Percentiles rank a stretch among this genome's conserved stretches.
phyloP scores from a whole-genome alignment of 2,797 vertebrate species.

The Bucorvus abyssinicus region DNA sequence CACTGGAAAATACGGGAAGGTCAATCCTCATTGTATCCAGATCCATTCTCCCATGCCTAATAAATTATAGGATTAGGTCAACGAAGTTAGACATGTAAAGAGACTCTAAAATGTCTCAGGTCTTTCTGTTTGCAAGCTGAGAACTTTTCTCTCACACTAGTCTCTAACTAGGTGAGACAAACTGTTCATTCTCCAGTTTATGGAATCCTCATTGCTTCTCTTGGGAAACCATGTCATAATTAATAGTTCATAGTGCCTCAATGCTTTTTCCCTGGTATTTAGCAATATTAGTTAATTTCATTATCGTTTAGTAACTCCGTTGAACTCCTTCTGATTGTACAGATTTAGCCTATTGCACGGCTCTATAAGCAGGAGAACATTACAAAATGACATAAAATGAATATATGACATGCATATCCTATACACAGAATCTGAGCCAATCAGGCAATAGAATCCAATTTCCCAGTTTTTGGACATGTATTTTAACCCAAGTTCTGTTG shows the following conservation, averaged over 20 bases:
- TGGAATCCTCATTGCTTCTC: neutral
- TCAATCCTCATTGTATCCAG: slow-evolving; percentile 59
- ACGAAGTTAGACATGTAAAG: neutral
- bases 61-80: slow-evolving; percentile 28
- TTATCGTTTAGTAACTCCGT: neutral
- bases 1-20: slow-evolving; percentile 66
- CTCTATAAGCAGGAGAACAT: neutral
- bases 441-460: neutral
- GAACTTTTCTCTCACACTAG: neutral
- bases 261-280: neutral
- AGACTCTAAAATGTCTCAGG: neutral
- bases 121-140: neutral
- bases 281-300: neutral
- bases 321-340: neutral
- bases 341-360: neutral
- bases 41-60: slow-evolving; percentile 49
- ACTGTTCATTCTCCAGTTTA: neutral
- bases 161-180: neutral
- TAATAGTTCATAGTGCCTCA: neutral
- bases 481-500: neutral
- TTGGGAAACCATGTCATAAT: neutral
- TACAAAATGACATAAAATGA: neutral
- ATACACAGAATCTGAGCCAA: neutral
- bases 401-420: neutral
- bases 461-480: neutral